Evolutionary conservation across 2,113 vertebrate species (phyloP).

Genomic region (Oryzias melastigma): DNA sequence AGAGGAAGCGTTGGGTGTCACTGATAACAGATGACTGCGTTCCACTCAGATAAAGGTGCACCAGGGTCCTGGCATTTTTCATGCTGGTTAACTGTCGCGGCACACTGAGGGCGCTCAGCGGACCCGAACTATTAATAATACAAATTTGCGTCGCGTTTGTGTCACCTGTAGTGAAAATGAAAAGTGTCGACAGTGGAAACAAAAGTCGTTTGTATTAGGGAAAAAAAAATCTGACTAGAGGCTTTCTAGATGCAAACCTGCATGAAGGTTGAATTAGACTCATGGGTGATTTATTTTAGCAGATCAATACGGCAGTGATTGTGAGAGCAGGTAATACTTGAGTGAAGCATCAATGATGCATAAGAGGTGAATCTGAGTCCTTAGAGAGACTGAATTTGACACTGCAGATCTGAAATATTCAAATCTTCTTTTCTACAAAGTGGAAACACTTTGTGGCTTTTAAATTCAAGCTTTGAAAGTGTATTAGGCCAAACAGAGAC

Average conservation of each 20-base stretch:
- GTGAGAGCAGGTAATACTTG: constrained; percentile 39
- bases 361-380: constrained; percentile 35
- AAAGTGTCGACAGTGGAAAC: not conserved
- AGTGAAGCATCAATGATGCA: constrained; percentile 48
- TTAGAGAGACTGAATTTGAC: constrained; percentile 24
- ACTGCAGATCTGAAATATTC: constrained; percentile 6
- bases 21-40: constrained; percentile 10
- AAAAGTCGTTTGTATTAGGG: not conserved
- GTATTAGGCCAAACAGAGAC: constrained; percentile 4
- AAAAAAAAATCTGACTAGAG: not conserved
- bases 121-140: not conserved
- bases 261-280: constrained; percentile 8
- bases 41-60: constrained; percentile 5
- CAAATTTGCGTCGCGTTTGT: not conserved
- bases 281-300: too few species aligned
- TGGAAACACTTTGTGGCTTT: not conserved
- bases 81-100: constrained; percentile 1
- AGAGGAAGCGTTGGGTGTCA: not conserved
- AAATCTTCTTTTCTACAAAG: constrained; percentile 8
- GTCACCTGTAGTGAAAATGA: not conserved
- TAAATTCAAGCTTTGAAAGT: not conserved
- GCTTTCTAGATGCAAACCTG: constrained; percentile 10
- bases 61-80: not conserved
- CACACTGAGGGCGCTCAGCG: not conserved
- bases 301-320: too few species aligned